phyloP scores from a whole-genome alignment of 2,113 vertebrate species.

The Dinomys branickii region DNA sequence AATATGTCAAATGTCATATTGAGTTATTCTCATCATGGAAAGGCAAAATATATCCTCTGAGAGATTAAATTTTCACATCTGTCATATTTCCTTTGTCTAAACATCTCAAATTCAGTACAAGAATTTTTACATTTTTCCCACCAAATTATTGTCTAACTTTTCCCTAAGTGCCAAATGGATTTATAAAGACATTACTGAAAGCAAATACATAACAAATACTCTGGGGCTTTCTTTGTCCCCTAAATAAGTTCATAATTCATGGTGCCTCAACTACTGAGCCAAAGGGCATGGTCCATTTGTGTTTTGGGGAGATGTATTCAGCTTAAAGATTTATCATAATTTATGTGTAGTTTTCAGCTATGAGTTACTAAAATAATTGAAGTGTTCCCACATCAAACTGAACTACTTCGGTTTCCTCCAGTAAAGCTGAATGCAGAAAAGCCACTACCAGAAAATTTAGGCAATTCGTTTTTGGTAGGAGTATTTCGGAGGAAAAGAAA shows the following conservation, averaged over 20 bases:
- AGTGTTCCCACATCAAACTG: neutral
- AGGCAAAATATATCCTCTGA: neutral
- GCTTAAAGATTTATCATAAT: neutral
- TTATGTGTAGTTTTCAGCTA: neutral
- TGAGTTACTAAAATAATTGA: neutral
- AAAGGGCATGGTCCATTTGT: neutral
- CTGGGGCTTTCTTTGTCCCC: no score
- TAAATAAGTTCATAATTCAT: neutral
- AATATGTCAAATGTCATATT: neutral
- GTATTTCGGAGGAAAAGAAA: neutral
- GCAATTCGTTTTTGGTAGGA: neutral
- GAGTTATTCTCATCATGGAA: neutral
- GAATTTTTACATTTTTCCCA: neutral
- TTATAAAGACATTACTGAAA: neutral
- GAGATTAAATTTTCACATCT: neutral
- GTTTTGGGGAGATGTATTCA: neutral
- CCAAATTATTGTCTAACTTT: neutral
- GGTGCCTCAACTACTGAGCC: neutral
- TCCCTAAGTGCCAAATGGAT: neutral
- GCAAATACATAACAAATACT: neutral
- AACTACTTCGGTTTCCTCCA: neutral
- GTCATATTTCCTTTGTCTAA: neutral
- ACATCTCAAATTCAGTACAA: neutral
- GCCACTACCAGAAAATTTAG: neutral
- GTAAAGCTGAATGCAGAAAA: neutral